Base-by-base conservation (phyloP, 1,140 invertebrate genomes). In the Hycleus cichorii region DNA sequence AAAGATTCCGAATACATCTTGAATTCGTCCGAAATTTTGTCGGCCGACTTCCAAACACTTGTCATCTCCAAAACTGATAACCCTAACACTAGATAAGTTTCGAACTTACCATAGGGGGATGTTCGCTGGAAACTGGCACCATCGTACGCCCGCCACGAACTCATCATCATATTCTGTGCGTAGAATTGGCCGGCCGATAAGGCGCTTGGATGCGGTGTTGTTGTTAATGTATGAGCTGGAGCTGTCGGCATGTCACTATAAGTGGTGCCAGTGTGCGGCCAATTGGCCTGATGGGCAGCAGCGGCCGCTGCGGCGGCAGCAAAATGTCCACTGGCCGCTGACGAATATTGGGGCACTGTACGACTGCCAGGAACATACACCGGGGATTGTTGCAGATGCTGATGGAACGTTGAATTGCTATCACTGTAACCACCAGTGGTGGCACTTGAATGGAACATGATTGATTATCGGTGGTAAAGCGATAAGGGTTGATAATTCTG, bases 131-230 rank as follows among this genome's bases (percentile, higher is more conserved):
- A 87, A 1, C 84, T 83, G 8, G 80, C 73, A 9, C 81, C 76
- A 65, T 90, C 88, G 75, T 90, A 90, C 45, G 87, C 82, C 48
- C 88, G 78, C 86, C 87, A 88, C 3, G 86, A 84, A 24, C 83
- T 82, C 87, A 89, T 88, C 80, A 88, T 84, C 63, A 84, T 83
- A 65, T 85, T 85, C 57, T 85, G 84, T 2, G 84, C 83, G 64
- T 86, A 86, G 67, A 86, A 86, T 50, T 83, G 77, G 1, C 77
- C 78, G 3, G 80, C 80, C 18, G 64, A 62, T 3, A 71, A 40
- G 5, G 67, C 66, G 6, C 62, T 11, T 42, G 40, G 66, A 55
- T 71, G 67, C 4, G 63, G 50, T 7, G 66, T 57, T 4, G 64
- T 61, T 6, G 66, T 67, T n/a, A 69, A 46, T 39, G 58, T 55